These are phyloP conservation scores for Myoxocephalus aenaeus DNA, from an alignment of 2,797 vertebrate species.

Conservation along the genomic window DNA sequence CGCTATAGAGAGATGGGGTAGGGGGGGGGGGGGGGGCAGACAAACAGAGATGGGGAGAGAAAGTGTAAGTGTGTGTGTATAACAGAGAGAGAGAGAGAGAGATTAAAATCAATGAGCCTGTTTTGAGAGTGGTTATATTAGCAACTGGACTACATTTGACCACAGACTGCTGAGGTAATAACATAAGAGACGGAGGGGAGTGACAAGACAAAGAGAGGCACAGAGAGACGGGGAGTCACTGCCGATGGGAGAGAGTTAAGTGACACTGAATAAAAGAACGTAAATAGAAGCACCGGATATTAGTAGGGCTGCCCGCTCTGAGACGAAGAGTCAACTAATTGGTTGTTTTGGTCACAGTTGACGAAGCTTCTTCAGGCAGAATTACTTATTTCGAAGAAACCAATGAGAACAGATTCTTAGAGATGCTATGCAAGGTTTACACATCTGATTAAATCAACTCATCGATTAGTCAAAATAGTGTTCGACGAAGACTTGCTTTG, in stretches of 20 bases:
- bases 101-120: conserved; percentile 55
- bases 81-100: conserved; percentile 21
- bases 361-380: neutral
- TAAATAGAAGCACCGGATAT: neutral
- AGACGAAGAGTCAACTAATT: neutral
- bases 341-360: neutral
- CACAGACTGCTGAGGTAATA: conserved; percentile 50
- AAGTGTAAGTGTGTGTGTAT: conserved; percentile 24
- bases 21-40: conserved; percentile 17
- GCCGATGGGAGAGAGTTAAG: neutral
- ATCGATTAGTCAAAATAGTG: neutral
- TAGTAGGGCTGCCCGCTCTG: neutral
- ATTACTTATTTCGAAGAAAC: neutral
- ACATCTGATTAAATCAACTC: neutral
- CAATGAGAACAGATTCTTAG: neutral
- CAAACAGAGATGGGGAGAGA: conserved; percentile 57
- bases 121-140: conserved; percentile 65
- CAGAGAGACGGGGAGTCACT: conserved; percentile 5
- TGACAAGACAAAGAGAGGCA: conserved; percentile 21
- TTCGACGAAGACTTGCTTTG: neutral
- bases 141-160: conserved; percentile 62
- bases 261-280: neutral
- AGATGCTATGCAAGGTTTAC: neutral
- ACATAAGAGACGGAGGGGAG: conserved; percentile 9
- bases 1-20: conserved; percentile 47